Evolutionary conservation across 2,888 invertebrate species (phyloP).

Genomic region (Trilocha varians): DNA sequence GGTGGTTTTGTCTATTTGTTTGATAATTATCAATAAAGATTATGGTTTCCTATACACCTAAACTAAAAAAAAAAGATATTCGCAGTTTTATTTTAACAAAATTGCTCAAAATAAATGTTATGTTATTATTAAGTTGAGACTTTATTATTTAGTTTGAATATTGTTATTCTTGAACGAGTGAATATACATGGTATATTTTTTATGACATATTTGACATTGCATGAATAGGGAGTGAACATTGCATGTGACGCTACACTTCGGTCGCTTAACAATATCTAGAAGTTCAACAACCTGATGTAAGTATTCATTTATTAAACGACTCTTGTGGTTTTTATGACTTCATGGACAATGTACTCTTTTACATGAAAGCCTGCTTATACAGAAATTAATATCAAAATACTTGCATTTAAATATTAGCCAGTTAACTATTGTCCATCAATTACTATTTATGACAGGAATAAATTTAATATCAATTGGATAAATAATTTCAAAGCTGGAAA

Average conservation of each 20-base stretch:
- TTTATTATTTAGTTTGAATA: neutral
- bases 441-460: neutral
- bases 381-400: no score
- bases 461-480: neutral
- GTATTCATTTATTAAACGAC: conserved; percentile 25
- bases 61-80: no score
- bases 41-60: no score
- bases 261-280: conserved; percentile 22
- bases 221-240: neutral
- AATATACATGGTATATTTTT: neutral
- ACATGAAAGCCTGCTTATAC: neutral
- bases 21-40: no score
- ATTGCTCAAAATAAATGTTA: no score
- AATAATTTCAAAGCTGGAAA: neutral
- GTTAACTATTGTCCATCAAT: neutral
- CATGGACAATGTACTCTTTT: neutral
- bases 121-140: no score
- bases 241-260: neutral
- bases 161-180: neutral
- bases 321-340: conserved; percentile 4
- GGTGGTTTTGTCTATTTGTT: no score
- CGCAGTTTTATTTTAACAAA: no score
- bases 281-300: conserved; percentile 32
- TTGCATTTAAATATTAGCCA: no score
- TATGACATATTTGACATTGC: neutral